Percentiles rank a stretch among this genome's conserved stretches.
phyloP scores from a whole-genome alignment of 53 echinoderm and acorn worm genomes.

The Holothuria leucospilota region DNA sequence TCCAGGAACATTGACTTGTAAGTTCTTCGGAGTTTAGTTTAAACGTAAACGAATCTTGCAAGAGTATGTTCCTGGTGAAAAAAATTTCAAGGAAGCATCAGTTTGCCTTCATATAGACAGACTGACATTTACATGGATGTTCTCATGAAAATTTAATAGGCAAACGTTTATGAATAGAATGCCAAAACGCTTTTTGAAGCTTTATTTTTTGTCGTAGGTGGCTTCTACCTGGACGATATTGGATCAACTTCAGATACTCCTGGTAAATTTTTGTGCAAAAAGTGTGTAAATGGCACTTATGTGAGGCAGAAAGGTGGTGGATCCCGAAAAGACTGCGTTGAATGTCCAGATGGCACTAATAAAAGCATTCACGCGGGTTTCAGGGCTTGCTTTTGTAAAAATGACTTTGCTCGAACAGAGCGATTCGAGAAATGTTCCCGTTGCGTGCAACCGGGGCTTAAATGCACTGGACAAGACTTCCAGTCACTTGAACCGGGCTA shows the following conservation, averaged over 20 bases:
- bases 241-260: not conserved
- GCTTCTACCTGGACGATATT: constrained; percentile 16
- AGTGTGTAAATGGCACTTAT: constrained; percentile 64
- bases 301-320: constrained; percentile 40
- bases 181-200: no score
- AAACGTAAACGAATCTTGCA: no score
- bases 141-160: no score
- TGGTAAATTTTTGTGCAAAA: not conserved
- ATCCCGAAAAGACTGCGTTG: constrained; percentile 51
- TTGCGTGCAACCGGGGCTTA: constrained; percentile 37
- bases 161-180: no score
- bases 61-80: no score
- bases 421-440: constrained; percentile 54
- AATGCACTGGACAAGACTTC: constrained; percentile 55
- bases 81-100: no score
- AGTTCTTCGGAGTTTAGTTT: no score
- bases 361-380: constrained; percentile 65
- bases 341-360: constrained; percentile 69
- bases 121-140: no score
- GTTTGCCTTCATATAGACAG: no score
- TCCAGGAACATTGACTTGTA: no score
- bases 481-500: constrained; percentile 52
- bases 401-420: constrained; percentile 43
- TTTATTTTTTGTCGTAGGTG: not conserved
- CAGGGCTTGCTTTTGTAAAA: constrained; percentile 62